Evolutionary conservation across 2,888 invertebrate species (phyloP).

Genomic region (Zhuqinia jingwanae): DNA sequence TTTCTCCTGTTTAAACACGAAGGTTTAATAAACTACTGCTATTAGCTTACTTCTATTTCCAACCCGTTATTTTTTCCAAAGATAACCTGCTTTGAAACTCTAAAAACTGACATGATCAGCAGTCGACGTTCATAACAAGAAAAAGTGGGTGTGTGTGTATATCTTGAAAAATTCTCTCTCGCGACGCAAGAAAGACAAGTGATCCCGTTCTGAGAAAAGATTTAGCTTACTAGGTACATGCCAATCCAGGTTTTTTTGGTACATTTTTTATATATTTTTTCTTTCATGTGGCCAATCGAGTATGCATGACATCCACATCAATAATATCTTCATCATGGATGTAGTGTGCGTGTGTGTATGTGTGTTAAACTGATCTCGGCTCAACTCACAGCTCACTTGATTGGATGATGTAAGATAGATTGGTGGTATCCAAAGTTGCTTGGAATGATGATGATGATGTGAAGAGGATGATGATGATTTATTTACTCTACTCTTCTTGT

Average conservation of each 20-base stretch:
- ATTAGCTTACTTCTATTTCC: not conserved
- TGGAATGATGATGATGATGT: conserved; percentile 27
- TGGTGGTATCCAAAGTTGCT: conserved; percentile 7
- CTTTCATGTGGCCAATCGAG: conserved; percentile 32
- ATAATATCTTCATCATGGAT: conserved; percentile 36
- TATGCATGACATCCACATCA: conserved; percentile 24
- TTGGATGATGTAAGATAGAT: conserved; percentile 33
- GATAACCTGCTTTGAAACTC: not conserved
- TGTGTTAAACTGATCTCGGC: conserved; percentile 49
- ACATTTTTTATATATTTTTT: conserved; percentile 35
- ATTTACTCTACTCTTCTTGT: conserved; percentile 44
- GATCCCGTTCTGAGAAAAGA: no score
- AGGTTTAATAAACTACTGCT: no score
- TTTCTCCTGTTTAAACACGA: no score
- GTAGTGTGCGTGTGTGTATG: not conserved
- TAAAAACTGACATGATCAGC: not conserved
- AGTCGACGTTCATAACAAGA: conserved; percentile 10
- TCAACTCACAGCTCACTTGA: not conserved
- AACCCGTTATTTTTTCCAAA: not conserved
- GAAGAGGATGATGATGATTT: conserved; percentile 49
- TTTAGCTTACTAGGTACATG: not conserved
- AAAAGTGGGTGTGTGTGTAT: conserved; percentile 3
- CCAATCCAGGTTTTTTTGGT: not conserved
- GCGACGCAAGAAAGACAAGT: not conserved
- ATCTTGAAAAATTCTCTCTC: conserved; percentile 24